Evolutionary conservation across 2,113 vertebrate genomes (phyloP).

Genomic region (Python bivittatus): DNA sequence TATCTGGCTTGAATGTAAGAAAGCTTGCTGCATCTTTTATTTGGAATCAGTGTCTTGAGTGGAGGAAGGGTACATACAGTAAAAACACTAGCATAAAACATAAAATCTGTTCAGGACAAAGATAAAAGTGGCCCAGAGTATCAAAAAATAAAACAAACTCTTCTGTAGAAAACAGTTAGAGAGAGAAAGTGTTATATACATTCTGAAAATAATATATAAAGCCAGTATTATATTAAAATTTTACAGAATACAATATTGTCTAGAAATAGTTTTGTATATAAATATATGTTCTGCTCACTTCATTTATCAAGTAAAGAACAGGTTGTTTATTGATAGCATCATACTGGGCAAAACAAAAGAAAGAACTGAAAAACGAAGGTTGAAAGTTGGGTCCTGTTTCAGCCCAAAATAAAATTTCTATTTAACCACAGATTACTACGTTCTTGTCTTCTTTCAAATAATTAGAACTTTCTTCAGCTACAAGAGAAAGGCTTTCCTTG

Average conservation of each 20-base stretch:
- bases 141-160: neutral
- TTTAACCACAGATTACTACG: neutral
- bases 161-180: neutral
- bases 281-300: neutral
- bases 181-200: neutral
- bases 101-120: neutral
- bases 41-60: neutral
- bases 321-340: neutral
- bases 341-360: neutral
- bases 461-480: neutral
- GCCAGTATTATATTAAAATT: constrained; percentile 7
- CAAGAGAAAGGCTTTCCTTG: neutral
- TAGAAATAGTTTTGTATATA: neutral
- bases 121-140: neutral
- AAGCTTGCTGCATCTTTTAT: neutral
- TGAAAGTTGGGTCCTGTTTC: neutral
- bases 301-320: neutral
- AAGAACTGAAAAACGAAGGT: neutral
- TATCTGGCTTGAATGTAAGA: neutral
- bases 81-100: neutral
- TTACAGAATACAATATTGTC: neutral
- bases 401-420: neutral
- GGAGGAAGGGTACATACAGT: neutral
- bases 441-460: neutral
- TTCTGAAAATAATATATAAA: constrained; percentile 22